Conservation (phyloP, 2,888 invertebrate genomes). For the Hirudinaria manillensis region DNA sequence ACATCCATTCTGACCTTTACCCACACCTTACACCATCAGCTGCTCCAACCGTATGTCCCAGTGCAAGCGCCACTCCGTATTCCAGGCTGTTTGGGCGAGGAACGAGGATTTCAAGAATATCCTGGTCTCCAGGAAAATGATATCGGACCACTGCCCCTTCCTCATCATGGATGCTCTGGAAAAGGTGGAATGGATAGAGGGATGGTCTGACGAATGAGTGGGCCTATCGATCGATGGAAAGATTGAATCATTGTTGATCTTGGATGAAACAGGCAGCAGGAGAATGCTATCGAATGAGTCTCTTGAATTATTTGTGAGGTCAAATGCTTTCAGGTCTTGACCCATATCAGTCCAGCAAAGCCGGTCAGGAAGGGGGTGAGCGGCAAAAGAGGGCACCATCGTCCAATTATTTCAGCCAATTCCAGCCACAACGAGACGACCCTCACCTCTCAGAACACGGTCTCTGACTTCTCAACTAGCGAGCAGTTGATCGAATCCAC, state of each 20-base stretch:
- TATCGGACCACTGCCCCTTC: conserved; percentile 78
- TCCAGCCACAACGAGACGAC: conserved; percentile 20
- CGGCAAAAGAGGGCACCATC: neutral
- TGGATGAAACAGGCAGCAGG: no score
- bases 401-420: neutral
- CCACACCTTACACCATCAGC: neutral
- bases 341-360: conserved; percentile 36
- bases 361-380: conserved; percentile 28
- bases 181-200: conserved; percentile 41
- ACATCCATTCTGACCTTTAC: neutral
- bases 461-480: conserved; percentile 13
- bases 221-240: neutral
- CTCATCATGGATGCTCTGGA: conserved; percentile 68
- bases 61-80: conserved; percentile 40
- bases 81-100: conserved; percentile 73
- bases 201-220: neutral
- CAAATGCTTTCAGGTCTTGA: conserved; percentile 31
- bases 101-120: conserved; percentile 75
- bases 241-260: neutral
- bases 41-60: conserved; percentile 12
- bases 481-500: neutral
- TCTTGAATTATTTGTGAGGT: neutral
- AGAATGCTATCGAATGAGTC: neutral
- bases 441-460: conserved; percentile 10
- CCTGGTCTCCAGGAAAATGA: conserved; percentile 76